Base-by-base conservation (phyloP, 2,797 vertebrate genomes). In the Semotilus atromaculatus region DNA sequence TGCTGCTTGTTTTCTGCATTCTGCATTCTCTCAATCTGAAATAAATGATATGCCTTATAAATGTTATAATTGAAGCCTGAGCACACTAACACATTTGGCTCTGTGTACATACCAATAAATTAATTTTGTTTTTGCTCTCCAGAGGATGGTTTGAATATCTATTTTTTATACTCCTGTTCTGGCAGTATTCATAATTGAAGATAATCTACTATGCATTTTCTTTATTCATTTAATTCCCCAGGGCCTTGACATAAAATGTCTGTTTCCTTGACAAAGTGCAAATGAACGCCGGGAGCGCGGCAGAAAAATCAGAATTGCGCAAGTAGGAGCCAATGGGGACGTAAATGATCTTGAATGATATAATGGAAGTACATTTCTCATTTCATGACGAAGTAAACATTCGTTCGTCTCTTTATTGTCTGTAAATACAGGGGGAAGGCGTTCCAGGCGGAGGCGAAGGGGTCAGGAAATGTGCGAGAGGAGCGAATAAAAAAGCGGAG, bases 331-430 rank as follows among this genome's bases (percentile, higher is more conserved):
- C 91, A 90, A 87, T 92, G 90, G 93, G 88, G 88, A 92, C 89
- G 88, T 90, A 92, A 93, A 94, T 91, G 90, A 92, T 91, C 85
- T 87, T 74, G 85, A 90, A 84, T 58, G 88, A 87, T 88, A 81
- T 90, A 91, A 93, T 87, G 71, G 48, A 77, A 87, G 91, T 60
- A 89, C 88, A 89, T 91, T 89, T 88, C 88, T 92, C 90, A 92
- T 93, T 93, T 93, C 90, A 90, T 88, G 91, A 84, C 83, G 89
- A 90, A 90, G 90, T 90, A 92, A 93, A 91, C 88, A 89, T 86
- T 86, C 88, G 9, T 84, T 53, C 26, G 38, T 88, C 87, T 90
- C 88, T 1, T 23, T 73, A 89, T 87, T 71, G 66, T 62, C 55
- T 84, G 87, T 85, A 80, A 86, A 53, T 34, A 51, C 53, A 68